Evolutionary conservation across 2,888 invertebrate genomes (phyloP), one percentile per base, ranked within the genome.

Genomic region (Hofmannophila pseudospretella): DNA sequence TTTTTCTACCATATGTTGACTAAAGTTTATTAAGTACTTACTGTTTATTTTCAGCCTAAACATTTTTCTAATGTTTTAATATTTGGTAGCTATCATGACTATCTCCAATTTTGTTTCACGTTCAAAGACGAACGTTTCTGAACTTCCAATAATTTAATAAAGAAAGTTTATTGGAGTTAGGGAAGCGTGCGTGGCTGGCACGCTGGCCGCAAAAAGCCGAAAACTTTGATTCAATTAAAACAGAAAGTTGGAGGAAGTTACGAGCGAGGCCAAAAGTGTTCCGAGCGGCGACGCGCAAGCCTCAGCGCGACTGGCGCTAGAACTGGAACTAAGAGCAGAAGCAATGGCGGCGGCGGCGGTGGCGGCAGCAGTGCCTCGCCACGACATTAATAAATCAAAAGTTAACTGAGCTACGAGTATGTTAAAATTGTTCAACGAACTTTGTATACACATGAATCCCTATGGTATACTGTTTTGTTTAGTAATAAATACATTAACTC

Each of bases 111-210:
- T 71, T 74, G 69, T 74, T 78, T 76, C 75, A 62, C 70, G 73
- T 76, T 80, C 81, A 81, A 85, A 85, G 78, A 75, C 74, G 77
- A 81, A 78, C 76, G 76, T 78, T 82, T 79, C 82, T 74, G 72
- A 81, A 81, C 81, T 80, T 73, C 78, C 80, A 81, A 86, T 86
- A 85, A 85, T 86, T 84, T 85, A 85, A 86, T 86, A 86, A 84
- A 79, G 80, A 84, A 86, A 85, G 76, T 86, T 85, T 76, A 65
- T 65, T 57, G 60, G 54, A 64, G 66, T 64, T 62, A 51, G 70
- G 67, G 63, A 70, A 75, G 76, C 84, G 84, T 85, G 81, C 85
- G 81, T 84, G 81, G 79, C 72, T 78, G 78, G 77, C 73, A 75
- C 71, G 78, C 77, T 79, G 68, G 74, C 84, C 85, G 70, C 85